phyloP scores from a whole-genome alignment of 2,113 vertebrate species.

The Megalops atlanticus region DNA sequence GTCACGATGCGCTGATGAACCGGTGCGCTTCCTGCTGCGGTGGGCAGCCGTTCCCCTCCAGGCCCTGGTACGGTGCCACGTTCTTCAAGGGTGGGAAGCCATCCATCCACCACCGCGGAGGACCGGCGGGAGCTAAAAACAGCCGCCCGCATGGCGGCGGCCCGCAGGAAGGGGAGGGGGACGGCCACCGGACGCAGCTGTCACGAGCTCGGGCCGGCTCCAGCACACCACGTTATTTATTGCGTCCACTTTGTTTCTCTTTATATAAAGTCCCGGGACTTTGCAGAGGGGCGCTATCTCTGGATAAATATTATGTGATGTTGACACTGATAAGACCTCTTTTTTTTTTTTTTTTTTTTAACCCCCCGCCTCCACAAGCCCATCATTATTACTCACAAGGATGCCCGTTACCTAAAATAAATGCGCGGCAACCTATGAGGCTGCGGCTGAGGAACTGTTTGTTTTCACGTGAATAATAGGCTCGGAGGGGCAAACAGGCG shows the following conservation, averaged over 20 bases:
- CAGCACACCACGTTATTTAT: background rate
- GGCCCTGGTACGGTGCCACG: background rate
- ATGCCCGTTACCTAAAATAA: conserved; percentile 24
- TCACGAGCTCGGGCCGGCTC: background rate
- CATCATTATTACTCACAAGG: conserved; percentile 9
- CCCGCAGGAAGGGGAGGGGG: background rate
- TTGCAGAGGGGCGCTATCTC: conserved; percentile 38
- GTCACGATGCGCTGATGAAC: no score
- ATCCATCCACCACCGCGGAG: background rate
- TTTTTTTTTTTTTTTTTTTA: no score
- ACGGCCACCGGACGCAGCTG: background rate
- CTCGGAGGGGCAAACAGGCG: conserved; percentile 22
- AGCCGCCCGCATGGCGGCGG: background rate
- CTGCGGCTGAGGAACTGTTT: conserved; percentile 20
- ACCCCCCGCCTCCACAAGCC: background rate
- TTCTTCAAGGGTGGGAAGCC: background rate
- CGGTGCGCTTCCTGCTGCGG: background rate
- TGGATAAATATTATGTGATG: conserved; percentile 41
- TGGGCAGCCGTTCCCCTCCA: background rate
- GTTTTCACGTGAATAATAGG: conserved; percentile 43
- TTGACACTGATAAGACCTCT: conserved; percentile 7
- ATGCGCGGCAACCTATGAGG: background rate
- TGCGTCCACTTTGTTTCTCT: background rate
- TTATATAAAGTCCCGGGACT: conserved; percentile 13
- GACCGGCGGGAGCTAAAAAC: background rate